Evolutionary conservation across 92 coral and sea anemone species (phyloP).

Genomic region (Umimayanthus chanpuru): DNA sequence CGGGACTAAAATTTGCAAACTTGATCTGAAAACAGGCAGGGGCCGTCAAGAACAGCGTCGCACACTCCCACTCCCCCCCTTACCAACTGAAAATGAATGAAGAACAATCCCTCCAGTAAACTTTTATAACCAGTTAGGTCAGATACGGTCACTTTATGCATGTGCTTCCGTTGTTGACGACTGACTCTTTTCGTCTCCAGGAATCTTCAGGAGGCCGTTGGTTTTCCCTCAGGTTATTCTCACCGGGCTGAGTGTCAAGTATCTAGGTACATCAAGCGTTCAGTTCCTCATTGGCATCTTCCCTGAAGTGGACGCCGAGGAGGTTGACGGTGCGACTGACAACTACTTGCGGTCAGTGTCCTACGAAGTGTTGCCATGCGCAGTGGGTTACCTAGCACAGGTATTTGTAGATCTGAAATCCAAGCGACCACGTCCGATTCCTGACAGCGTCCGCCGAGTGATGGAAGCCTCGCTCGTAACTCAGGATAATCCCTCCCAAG

Average conservation of each 20-base stretch:
- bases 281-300: conserved; percentile 10
- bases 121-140: too few relatives aligned
- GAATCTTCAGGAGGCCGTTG: conserved; percentile 1
- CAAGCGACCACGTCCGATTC: conserved; percentile 14
- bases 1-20: too few relatives aligned
- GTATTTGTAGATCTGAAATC: conserved; percentile 12
- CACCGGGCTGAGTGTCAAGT: conserved; percentile 5
- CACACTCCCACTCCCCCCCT: too few relatives aligned
- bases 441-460: neutral
- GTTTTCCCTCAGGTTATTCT: conserved; percentile 8
- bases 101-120: too few relatives aligned
- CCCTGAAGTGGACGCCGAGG: conserved; percentile 18
- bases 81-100: too few relatives aligned
- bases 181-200: neutral
- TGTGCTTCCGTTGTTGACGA: neutral
- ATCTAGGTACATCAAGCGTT: conserved; percentile 3
- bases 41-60: too few relatives aligned
- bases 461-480: neutral
- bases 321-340: neutral
- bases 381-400: conserved; percentile 12
- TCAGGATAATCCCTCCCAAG: neutral
- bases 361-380: conserved; percentile 26
- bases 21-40: too few relatives aligned
- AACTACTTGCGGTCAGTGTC: conserved; percentile 16
- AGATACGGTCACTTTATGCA: neutral